Evolutionary conservation across 2,888 invertebrate species (phyloP).

Genomic region (Epinotia bilunana): DNA sequence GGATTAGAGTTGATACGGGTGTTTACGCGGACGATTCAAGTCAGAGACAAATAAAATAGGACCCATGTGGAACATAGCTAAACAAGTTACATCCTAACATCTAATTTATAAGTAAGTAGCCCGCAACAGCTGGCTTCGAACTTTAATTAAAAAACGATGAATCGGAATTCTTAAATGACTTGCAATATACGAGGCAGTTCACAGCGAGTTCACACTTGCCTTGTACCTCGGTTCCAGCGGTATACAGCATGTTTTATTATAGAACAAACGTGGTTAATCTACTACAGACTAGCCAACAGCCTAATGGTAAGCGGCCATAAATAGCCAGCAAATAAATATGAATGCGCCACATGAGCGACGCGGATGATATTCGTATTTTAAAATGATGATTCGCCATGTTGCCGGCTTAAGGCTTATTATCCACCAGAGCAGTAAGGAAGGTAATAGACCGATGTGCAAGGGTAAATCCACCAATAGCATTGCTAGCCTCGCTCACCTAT

Average conservation of each 20-base stretch:
- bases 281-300: too few relatives aligned
- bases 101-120: conserved; percentile 45
- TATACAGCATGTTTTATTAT: conserved; percentile 50
- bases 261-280: conserved; percentile 2
- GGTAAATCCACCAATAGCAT: too few relatives aligned
- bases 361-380: too few relatives aligned
- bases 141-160: conserved; percentile 54
- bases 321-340: too few relatives aligned
- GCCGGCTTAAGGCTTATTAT: too few relatives aligned
- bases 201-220: conserved; percentile 48
- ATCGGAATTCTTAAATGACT: conserved; percentile 59
- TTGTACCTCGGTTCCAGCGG: conserved; percentile 50
- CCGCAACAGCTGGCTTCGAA: conserved; percentile 49
- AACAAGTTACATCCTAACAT: conserved; percentile 37
- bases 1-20: too few relatives aligned
- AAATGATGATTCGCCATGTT: too few relatives aligned
- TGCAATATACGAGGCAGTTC: conserved; percentile 49
- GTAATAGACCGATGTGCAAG: too few relatives aligned
- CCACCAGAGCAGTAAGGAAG: too few relatives aligned
- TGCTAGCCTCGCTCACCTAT: too few relatives aligned
- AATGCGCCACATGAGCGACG: too few relatives aligned
- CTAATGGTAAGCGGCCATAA: too few relatives aligned
- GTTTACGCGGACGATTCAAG: neutral
- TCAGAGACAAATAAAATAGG: neutral
- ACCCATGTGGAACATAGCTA: conserved; percentile 13